Conservation (phyloP, 1,140 invertebrate species). For the Antheraea mylitta region DNA sequence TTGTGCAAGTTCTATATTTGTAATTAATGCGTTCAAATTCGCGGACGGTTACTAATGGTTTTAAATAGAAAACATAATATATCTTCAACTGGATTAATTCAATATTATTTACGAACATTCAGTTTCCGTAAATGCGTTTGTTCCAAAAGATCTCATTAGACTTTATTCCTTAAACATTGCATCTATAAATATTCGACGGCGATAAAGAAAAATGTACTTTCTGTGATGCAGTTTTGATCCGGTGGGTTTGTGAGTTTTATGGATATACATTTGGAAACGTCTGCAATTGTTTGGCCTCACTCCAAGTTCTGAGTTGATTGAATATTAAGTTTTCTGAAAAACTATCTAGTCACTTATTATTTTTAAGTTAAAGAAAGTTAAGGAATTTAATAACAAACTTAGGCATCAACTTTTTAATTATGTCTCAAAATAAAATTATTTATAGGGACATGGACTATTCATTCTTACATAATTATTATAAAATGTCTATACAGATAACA, state of each 20-base stretch:
- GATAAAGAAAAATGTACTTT: conserved; percentile 36
- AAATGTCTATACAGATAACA: no score
- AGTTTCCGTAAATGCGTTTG: background rate
- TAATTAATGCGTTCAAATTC: no score
- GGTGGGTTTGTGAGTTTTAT: conserved; percentile 44
- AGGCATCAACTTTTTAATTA: background rate
- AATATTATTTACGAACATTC: background rate
- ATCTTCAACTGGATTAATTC: background rate
- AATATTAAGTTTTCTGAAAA: conserved; percentile 20
- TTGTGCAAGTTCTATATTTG: no score
- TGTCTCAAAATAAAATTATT: no score
- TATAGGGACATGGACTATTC: no score
- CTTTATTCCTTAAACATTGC: conserved; percentile 33
- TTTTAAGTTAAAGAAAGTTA: background rate
- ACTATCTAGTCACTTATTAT: background rate
- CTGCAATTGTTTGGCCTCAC: conserved; percentile 33
- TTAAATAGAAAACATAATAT: no score
- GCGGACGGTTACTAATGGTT: no score
- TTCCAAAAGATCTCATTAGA: background rate
- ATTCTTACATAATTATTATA: no score
- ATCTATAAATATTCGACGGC: conserved; percentile 42
- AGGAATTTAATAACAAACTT: background rate
- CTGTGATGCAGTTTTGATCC: conserved; percentile 39
- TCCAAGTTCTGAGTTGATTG: conserved; percentile 33
- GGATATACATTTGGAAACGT: conserved; percentile 41